Percentiles rank a stretch among this genome's conserved stretches.
These are phyloP conservation scores for Bubo bubo DNA, from an alignment of 2,113 vertebrate genomes.

Conservation along the genomic window DNA sequence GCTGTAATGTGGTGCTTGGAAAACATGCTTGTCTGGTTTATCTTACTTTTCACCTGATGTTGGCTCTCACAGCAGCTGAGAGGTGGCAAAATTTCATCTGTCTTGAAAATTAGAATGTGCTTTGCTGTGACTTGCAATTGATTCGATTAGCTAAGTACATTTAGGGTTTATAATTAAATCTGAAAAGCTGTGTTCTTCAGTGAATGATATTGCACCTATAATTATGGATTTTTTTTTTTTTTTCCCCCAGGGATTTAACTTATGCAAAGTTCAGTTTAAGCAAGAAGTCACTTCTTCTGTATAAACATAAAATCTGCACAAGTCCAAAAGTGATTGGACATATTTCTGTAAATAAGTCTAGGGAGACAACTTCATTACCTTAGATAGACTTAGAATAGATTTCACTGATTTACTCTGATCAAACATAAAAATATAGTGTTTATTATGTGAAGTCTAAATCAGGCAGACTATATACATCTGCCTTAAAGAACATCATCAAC, in stretches of 20 bases:
- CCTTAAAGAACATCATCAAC: background rate
- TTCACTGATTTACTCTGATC: background rate
- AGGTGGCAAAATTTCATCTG: conserved; percentile 70
- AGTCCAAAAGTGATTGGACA: background rate
- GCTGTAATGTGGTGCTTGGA: conserved; percentile 32
- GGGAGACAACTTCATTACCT: background rate
- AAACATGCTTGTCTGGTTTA: conserved; percentile 35
- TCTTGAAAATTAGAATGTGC: conserved; percentile 68
- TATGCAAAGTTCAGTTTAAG: background rate
- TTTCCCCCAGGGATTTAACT: background rate
- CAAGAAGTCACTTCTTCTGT: background rate
- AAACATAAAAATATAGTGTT: background rate
- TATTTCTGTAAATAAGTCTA: background rate
- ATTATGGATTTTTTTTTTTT: background rate
- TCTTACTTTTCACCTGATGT: conserved; percentile 51
- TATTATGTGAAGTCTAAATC: background rate
- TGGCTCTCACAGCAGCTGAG: conserved; percentile 44
- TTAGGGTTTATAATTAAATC: conserved; percentile 62
- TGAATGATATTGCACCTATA: background rate
- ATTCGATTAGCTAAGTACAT: conserved; percentile 60
- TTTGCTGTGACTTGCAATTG: conserved; percentile 68
- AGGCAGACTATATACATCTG: background rate
- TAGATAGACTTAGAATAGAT: conserved; percentile 2
- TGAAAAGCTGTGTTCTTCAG: conserved; percentile 22
- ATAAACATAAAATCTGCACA: background rate